These are phyloP conservation scores for Tortricodes alternella DNA, from an alignment of 2,888 invertebrate genomes.

Conservation along the genomic window DNA sequence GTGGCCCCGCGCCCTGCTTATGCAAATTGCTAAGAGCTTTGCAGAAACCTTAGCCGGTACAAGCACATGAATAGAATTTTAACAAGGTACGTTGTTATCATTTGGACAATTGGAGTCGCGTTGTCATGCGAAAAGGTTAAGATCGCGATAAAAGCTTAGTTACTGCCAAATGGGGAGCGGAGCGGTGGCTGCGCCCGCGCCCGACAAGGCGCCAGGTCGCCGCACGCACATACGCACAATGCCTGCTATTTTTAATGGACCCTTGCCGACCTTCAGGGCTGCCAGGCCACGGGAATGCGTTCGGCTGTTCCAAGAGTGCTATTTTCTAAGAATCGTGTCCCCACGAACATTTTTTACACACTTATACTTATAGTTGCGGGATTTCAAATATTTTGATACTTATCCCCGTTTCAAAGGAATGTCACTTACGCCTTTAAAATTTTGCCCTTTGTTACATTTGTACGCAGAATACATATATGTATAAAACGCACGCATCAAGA, in stretches of 20 bases:
- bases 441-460: not conserved
- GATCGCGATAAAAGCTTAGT: slow-evolving; percentile 41
- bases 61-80: slow-evolving; percentile 30
- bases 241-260: slow-evolving; percentile 53
- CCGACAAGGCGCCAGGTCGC: slow-evolving; percentile 43
- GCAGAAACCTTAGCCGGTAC: slow-evolving; percentile 20
- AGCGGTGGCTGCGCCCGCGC: slow-evolving; percentile 31
- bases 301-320: slow-evolving; percentile 57
- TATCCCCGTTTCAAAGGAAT: slow-evolving; percentile 18
- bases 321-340: slow-evolving; percentile 72
- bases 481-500: no score
- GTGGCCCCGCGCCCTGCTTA: slow-evolving; percentile 12
- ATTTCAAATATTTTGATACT: slow-evolving; percentile 27
- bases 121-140: slow-evolving; percentile 44
- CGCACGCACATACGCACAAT: no score
- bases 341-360: slow-evolving; percentile 61
- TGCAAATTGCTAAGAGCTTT: slow-evolving; percentile 17
- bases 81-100: slow-evolving; percentile 33
- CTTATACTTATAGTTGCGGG: slow-evolving; percentile 15
- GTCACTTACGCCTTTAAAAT: slow-evolving; percentile 14
- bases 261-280: slow-evolving; percentile 66
- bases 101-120: slow-evolving; percentile 36
- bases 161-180: slow-evolving; percentile 38
- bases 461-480: not conserved
- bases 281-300: slow-evolving; percentile 56